Base-by-base conservation (phyloP, 2,113 vertebrate genomes). In the Isichthys henryi region DNA sequence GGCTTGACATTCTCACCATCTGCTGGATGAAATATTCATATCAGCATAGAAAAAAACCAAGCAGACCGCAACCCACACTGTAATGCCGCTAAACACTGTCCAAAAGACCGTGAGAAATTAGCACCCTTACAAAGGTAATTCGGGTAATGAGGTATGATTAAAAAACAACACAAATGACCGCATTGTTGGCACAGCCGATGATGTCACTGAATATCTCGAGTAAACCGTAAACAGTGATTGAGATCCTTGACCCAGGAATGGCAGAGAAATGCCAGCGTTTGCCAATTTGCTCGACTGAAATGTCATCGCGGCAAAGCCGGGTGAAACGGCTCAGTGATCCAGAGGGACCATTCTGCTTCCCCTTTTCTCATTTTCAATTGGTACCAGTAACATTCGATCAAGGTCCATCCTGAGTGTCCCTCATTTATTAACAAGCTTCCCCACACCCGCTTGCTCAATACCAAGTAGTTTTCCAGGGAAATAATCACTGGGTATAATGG, bases 1-100 rank as follows among this genome's bases (percentile, higher is more conserved):
- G 70, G 23, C 70, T 19, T 88, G 88, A 82, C 70, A 88, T 88
- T 88, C 88, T 88, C 88, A 88, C 88, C 88, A 88, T 88, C 88
- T 88, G 88, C 66, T 48, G 19, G 70, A 82, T 77, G 70, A 82
- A 88, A 49, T 88, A 88, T 88, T 88, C 66, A 88, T 88, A 52
- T 80, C 46, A 1, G 31, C 46, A 23, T 70, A 31, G 31, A 52
- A 49, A 88, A 49, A 48, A 88, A 88, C 80, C 27, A 77, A 39
- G 74, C 74, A 48, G 21, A 82, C 48, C 19, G 27, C 46, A 46
- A 50, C 46, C 27, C 46, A 35, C 58, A 80, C 85, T 11, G 66
- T 39, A 35, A 70, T 49, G 31, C 46, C 9, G 49, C 85, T n/a
- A 86, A 56, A 35, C 49, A 87, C 50, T 53, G 48, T 56, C 27